Base-by-base conservation (phyloP, 2,888 invertebrate genomes). In the Pediacus dermestoides region DNA sequence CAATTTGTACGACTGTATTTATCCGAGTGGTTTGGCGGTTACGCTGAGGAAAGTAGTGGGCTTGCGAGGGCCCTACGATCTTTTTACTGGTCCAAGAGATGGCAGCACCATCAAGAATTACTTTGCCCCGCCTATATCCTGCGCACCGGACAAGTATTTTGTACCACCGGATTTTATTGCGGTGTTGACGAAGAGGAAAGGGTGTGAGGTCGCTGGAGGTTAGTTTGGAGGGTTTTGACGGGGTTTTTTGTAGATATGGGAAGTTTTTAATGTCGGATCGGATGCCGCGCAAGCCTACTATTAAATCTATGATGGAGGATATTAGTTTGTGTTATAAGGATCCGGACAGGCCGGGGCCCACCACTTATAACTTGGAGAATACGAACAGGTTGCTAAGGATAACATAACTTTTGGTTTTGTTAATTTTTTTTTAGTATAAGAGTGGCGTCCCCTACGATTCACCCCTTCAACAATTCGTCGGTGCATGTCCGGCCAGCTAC, bases 341-440 rank as follows among this genome's bases (percentile, higher is more conserved):
- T 31, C 70, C 74, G 0, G 52, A 63, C 0, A 72, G 73, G 1
- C 80, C 80, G 0, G 74, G 77, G 0, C 77, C 80, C 0, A 71
- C 71, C 0, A 55, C 65, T 35, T 76, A 77, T 44, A 44, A 57
- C 30, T 12, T 52, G 16, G 34, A 8, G 15, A 26, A 26, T 4
- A 13, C 15, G 14, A 18, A 41, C 21, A 18, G 41, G 43, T 37
- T 1, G 13, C n/a, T n/a, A n/a, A n/a, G n/a, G n/a, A n/a, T n/a
- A n/a, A 15, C 30, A 36, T 31, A 32, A 22, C n/a, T 9, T 35
- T 34, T 25, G 6, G 13, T 16, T 10, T 2, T 12, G 27, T 2
- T 3, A 4, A 25, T 15, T 39, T 22, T 3, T 23, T n/a, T 26
- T 3, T 14, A 14, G n/a, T n/a, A n/a, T n/a, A n/a, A 6, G 21